Conservation (phyloP, 2,113 vertebrate species). For the Corynorhinus townsendii region DNA sequence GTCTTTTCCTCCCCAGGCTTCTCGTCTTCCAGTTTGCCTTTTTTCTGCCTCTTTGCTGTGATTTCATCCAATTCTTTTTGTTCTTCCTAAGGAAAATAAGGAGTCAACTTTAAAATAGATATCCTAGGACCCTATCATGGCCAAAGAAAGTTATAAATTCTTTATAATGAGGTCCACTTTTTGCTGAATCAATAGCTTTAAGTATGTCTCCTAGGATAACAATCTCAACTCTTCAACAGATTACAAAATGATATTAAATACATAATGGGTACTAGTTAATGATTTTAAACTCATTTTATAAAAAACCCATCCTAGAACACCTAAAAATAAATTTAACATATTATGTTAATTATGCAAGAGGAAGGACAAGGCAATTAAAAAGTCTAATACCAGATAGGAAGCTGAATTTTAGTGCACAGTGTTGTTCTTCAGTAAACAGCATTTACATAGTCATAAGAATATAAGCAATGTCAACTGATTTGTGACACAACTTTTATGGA, state of each 20-base stretch:
- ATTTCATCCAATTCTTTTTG: conserved; percentile 98
- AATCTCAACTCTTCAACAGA: background rate
- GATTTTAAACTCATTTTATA: conserved; percentile 11
- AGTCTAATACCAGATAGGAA: background rate
- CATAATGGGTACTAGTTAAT: background rate
- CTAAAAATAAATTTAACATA: background rate
- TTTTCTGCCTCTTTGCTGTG: conserved; percentile 97
- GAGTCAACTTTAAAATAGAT: conserved; percentile 5
- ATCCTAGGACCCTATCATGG: background rate
- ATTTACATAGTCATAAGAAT: background rate
- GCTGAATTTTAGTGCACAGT: background rate
- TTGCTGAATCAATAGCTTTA: background rate
- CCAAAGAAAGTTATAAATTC: background rate
- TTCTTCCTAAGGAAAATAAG: conserved; percentile 87
- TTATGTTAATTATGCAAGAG: background rate
- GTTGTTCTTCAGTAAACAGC: background rate
- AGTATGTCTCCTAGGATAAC: background rate
- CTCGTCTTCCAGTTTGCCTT: conserved; percentile 94
- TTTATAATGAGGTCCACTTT: background rate
- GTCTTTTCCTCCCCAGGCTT: conserved; percentile 97
- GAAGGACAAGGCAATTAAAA: conserved; percentile 9
- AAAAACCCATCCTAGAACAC: background rate
- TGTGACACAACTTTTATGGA: background rate
- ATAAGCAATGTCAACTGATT: background rate
- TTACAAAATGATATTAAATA: background rate